phyloP scores from a whole-genome alignment of 2,888 invertebrate species.

The Oasisia sp. region DNA sequence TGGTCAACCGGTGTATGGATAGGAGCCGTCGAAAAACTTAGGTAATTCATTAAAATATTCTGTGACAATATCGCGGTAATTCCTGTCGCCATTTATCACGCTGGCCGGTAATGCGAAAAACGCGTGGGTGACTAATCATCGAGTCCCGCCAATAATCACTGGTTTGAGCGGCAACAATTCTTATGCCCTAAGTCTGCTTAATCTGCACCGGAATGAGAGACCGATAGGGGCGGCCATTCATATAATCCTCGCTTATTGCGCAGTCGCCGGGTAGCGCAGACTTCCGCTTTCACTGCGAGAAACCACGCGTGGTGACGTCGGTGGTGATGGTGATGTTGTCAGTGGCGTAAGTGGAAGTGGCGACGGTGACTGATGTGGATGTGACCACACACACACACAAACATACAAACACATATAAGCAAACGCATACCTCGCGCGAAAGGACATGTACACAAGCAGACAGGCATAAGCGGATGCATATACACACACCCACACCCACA shows the following conservation, averaged over 20 bases:
- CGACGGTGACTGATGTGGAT: no score
- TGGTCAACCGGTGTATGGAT: neutral
- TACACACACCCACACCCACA: no score
- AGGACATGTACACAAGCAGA: no score
- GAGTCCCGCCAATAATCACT: neutral
- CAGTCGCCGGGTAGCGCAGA: neutral
- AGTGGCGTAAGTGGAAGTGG: neutral
- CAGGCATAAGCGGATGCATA: no score
- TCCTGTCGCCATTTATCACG: neutral
- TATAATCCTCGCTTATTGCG: neutral
- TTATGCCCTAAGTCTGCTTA: neutral
- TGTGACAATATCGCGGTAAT: neutral
- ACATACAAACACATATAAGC: no score
- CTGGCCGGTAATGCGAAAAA: neutral
- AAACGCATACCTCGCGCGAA: no score
- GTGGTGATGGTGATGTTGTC: neutral
- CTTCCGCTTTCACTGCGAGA: no score
- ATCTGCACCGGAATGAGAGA: neutral
- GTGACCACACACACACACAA: no score
- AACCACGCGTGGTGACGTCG: neutral
- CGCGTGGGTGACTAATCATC: conserved; percentile 1
- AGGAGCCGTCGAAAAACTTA: neutral
- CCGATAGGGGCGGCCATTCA: neutral
- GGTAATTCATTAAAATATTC: neutral
- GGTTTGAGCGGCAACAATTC: conserved; percentile 1